Evolutionary conservation across 2,113 vertebrate genomes (phyloP).

Genomic region (Alligator mississippiensis): DNA sequence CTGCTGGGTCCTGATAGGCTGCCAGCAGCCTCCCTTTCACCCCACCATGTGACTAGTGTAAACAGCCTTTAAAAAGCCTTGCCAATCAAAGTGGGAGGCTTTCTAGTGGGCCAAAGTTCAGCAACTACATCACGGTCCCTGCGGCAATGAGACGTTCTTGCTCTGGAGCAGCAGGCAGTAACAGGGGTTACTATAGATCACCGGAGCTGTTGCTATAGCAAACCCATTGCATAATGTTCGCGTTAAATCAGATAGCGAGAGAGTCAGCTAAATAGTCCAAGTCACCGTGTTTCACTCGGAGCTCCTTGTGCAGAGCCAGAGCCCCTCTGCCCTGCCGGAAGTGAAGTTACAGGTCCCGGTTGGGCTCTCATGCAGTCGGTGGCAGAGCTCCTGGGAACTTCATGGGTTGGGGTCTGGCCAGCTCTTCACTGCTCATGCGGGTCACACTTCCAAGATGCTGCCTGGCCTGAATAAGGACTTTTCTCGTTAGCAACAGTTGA

Average conservation of each 20-base stretch:
- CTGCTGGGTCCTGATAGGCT: constrained; percentile 2
- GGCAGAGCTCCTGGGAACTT: rapidly evolving
- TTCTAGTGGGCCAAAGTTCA: constrained; percentile 85
- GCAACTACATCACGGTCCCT: constrained; percentile 52
- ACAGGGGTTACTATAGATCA: constrained; percentile 82
- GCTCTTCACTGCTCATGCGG: background rate
- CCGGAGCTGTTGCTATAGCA: constrained; percentile 77
- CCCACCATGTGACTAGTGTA: constrained; percentile 35
- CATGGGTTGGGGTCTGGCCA: background rate
- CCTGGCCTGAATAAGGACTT: constrained; percentile 20
- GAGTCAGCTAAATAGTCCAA: background rate
- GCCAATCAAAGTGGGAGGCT: constrained; percentile 52
- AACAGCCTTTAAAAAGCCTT: constrained; percentile 30
- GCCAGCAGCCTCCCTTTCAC: constrained; percentile 28
- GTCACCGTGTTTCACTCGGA: background rate
- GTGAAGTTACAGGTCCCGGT: background rate
- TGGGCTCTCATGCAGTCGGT: background rate
- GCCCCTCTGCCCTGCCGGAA: background rate
- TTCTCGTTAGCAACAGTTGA: background rate
- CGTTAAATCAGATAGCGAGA: background rate
- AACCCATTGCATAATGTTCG: constrained; percentile 42
- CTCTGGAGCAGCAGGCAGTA: constrained; percentile 10
- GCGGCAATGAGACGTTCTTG: constrained; percentile 75
- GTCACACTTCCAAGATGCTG: background rate
- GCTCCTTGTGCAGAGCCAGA: background rate